These are phyloP conservation scores for Isichthys henryi DNA, from an alignment of 2,113 vertebrate genomes.

Conservation along the genomic window DNA sequence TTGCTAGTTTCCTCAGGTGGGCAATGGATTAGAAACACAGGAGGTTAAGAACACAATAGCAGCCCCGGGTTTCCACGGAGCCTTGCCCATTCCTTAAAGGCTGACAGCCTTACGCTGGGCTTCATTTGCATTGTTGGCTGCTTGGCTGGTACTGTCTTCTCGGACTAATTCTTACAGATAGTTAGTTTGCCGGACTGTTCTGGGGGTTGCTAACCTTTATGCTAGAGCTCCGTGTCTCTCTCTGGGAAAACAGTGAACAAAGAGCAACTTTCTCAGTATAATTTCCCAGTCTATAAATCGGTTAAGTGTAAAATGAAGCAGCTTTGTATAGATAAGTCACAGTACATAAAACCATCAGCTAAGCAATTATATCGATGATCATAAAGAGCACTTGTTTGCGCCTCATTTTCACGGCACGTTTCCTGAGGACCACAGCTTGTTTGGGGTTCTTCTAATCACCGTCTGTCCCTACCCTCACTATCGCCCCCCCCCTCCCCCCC, in stretches of 20 bases:
- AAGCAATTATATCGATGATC: background rate
- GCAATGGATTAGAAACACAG: background rate
- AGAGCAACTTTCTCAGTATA: background rate
- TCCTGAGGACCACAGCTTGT: background rate
- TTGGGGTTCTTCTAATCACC: background rate
- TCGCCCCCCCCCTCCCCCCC: background rate
- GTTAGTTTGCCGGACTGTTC: background rate
- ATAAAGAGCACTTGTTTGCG: background rate
- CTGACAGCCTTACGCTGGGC: conserved; percentile 13
- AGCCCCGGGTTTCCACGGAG: background rate
- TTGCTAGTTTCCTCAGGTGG: background rate
- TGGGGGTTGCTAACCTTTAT: background rate
- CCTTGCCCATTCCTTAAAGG: background rate
- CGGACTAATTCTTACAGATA: background rate
- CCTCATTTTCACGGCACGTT: background rate
- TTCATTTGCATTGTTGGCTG: background rate
- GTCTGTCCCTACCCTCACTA: background rate
- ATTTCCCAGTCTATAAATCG: background rate
- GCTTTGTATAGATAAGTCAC: conserved; percentile 1
- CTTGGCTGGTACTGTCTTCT: background rate
- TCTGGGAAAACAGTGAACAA: background rate
- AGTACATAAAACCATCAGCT: background rate
- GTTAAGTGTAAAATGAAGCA: background rate
- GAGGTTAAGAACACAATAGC: background rate
- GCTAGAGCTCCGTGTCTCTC: background rate